Evolutionary conservation across 2,888 invertebrate species (phyloP).

Genomic region (Drosophila paramelanica): DNA sequence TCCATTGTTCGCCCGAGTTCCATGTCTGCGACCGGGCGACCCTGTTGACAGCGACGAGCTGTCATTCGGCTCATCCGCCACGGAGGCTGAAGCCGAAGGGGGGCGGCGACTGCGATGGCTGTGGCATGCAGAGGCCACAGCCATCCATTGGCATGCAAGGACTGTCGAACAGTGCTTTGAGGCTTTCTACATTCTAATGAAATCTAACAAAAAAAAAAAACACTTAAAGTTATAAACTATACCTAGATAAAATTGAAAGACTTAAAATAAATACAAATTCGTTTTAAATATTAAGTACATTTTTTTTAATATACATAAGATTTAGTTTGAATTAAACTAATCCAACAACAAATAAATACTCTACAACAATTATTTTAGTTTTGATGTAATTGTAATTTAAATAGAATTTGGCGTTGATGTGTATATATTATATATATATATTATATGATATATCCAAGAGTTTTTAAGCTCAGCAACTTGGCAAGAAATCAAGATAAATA

Average conservation of each 20-base stretch:
- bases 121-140: constrained; percentile 47
- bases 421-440: no score
- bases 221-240: not conserved
- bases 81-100: not conserved
- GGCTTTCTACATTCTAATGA: not conserved
- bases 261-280: not conserved
- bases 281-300: no score
- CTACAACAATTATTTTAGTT: no score
- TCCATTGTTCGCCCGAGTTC: constrained; percentile 81
- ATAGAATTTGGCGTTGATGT: no score
- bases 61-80: constrained; percentile 27
- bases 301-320: not conserved
- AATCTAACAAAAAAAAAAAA: not conserved
- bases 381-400: no score
- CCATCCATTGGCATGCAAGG: constrained; percentile 51
- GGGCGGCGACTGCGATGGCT: constrained; percentile 32
- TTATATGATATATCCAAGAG: no score
- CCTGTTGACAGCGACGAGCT: constrained; percentile 60
- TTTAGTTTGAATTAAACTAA: not conserved
- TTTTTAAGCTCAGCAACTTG: no score
- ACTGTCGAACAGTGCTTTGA: not conserved
- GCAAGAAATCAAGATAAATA: no score
- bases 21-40: constrained; percentile 48
- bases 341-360: no score
- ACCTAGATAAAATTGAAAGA: no score